These are phyloP conservation scores for Phymatocera aterrima DNA, from an alignment of 2,888 invertebrate species.

Conservation along the genomic window DNA sequence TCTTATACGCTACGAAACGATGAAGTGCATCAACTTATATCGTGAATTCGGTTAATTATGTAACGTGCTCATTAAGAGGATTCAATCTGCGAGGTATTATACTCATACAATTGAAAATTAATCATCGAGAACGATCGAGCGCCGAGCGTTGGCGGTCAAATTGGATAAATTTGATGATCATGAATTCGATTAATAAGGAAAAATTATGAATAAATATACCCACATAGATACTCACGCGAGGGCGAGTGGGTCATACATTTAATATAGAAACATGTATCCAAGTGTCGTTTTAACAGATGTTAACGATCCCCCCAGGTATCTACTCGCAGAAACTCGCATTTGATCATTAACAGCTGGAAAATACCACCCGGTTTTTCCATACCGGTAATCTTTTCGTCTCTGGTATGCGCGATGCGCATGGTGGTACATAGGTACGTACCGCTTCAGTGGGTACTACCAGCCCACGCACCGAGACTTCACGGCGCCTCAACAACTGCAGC, in stretches of 20 bases:
- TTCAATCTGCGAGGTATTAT: too few relatives aligned
- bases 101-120: too few relatives aligned
- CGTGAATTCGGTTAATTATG: too few relatives aligned
- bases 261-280: constrained; percentile 5
- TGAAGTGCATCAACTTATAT: too few relatives aligned
- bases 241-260: not conserved
- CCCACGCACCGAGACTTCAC: constrained; percentile 52
- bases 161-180: too few relatives aligned
- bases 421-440: too few relatives aligned
- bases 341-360: not conserved
- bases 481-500: not conserved
- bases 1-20: too few relatives aligned
- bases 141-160: too few relatives aligned
- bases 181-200: too few relatives aligned
- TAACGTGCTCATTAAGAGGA: too few relatives aligned
- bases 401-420: not conserved
- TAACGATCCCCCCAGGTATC: not conserved
- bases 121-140: too few relatives aligned
- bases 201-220: not conserved
- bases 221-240: not conserved
- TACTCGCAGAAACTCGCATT: not conserved
- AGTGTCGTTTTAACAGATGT: constrained; percentile 22
- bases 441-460: not conserved
- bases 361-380: constrained; percentile 26
- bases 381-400: constrained; percentile 16